These are phyloP conservation scores for Drosophila cardini DNA, from an alignment of 1,140 invertebrate genomes.

Conservation along the genomic window DNA sequence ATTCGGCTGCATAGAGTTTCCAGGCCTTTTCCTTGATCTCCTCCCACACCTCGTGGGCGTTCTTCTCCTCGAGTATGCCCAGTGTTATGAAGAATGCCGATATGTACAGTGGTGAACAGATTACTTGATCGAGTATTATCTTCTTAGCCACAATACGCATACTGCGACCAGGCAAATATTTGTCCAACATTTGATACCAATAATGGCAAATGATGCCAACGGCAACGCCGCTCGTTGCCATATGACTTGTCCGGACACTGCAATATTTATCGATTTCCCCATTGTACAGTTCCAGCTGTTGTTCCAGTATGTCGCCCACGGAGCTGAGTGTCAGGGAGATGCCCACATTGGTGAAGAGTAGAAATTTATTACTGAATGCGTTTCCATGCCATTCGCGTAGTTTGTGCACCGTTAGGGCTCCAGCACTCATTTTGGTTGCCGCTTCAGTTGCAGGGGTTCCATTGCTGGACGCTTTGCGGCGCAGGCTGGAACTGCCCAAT, in stretches of 20 bases:
- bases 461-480: slow-evolving; percentile 8
- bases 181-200: slow-evolving; percentile 92
- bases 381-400: slow-evolving; percentile 66
- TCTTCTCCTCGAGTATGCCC: slow-evolving; percentile 89
- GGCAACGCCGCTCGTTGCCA: slow-evolving; percentile 91
- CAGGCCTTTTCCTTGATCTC: slow-evolving; percentile 92
- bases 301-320: slow-evolving; percentile 92
- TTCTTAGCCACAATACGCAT: slow-evolving; percentile 92
- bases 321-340: slow-evolving; percentile 92
- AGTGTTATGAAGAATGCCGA: slow-evolving; percentile 92
- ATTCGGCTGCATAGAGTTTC: slow-evolving; percentile 91
- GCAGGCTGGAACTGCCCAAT: slow-evolving; percentile 20
- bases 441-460: not conserved
- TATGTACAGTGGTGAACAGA: slow-evolving; percentile 95
- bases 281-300: slow-evolving; percentile 91
- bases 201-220: slow-evolving; percentile 94
- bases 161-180: slow-evolving; percentile 87
- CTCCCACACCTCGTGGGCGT: slow-evolving; percentile 87
- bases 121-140: slow-evolving; percentile 93
- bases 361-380: slow-evolving; percentile 90
- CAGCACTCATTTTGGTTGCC: slow-evolving; percentile 1
- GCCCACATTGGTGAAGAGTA: slow-evolving; percentile 93
- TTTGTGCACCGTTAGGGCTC: slow-evolving; percentile 47
- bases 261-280: slow-evolving; percentile 88
- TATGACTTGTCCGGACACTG: slow-evolving; percentile 89